These are phyloP conservation scores for Alloplasta piceator DNA, from an alignment of 2,888 invertebrate genomes.

Conservation along the genomic window DNA sequence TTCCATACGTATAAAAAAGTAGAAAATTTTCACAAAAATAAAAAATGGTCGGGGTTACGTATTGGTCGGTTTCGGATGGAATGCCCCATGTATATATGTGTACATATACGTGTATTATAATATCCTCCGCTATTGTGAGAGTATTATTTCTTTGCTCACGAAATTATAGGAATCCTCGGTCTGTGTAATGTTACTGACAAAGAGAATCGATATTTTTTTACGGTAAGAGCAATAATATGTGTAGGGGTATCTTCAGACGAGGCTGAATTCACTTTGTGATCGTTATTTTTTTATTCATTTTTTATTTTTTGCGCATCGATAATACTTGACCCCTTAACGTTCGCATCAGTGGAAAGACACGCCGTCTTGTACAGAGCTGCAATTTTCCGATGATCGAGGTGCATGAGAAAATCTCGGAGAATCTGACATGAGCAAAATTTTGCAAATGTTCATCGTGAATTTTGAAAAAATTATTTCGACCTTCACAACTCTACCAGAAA, in stretches of 20 bases:
- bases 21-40: too few relatives aligned
- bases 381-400: not conserved
- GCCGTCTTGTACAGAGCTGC: not conserved
- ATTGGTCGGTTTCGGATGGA: too few relatives aligned
- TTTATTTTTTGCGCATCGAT: not conserved
- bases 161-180: constrained; percentile 53
- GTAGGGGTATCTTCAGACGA: constrained; percentile 21
- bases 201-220: constrained; percentile 2
- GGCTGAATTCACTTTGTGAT: constrained; percentile 49
- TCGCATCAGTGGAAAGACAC: not conserved
- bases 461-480: too few relatives aligned
- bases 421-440: too few relatives aligned
- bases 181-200: constrained; percentile 34
- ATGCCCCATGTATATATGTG: too few relatives aligned
- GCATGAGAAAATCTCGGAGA: not conserved
- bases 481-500: too few relatives aligned
- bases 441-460: too few relatives aligned
- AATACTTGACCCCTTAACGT: constrained; percentile 8
- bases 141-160: constrained; percentile 42
- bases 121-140: not conserved
- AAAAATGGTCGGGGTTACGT: too few relatives aligned
- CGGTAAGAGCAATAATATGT: constrained; percentile 17
- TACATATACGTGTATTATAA: too few relatives aligned
- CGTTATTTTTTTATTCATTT: constrained; percentile 4
- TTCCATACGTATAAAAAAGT: too few relatives aligned